These are phyloP conservation scores for Psilopogon haemacephalus DNA, from an alignment of 2,113 vertebrate genomes.

Conservation along the genomic window DNA sequence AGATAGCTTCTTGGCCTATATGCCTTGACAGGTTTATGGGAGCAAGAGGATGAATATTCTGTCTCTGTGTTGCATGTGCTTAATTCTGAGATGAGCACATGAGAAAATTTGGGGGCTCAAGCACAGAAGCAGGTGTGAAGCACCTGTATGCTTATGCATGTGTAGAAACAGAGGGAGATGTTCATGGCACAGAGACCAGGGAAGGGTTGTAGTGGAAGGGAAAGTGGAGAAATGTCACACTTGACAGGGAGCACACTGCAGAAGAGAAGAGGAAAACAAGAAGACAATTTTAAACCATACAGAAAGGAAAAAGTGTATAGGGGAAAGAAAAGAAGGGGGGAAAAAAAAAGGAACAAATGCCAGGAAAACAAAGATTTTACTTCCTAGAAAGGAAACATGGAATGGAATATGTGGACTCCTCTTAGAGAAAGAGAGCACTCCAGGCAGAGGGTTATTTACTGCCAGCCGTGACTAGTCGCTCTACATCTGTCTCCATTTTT, in stretches of 20 bases:
- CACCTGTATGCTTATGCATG: neutral
- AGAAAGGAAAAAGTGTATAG: neutral
- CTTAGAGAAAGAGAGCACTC: slow-evolving; percentile 33
- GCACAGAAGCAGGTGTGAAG: neutral
- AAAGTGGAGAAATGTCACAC: neutral
- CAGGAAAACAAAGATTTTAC: slow-evolving; percentile 19
- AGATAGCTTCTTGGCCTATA: slow-evolving; percentile 56
- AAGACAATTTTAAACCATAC: neutral
- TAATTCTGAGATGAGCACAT: slow-evolving; percentile 50
- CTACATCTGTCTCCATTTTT: slow-evolving; percentile 65
- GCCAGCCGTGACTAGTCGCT: slow-evolving; percentile 46
- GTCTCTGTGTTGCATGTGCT: slow-evolving; percentile 27
- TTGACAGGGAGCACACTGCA: neutral
- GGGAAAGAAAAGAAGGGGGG: neutral
- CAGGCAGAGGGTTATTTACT: slow-evolving; percentile 63
- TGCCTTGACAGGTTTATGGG: slow-evolving; percentile 63
- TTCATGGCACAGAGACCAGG: neutral
- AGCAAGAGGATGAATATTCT: slow-evolving; percentile 53
- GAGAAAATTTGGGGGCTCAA: slow-evolving; percentile 7
- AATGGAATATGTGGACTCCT: slow-evolving; percentile 44
- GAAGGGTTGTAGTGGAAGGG: neutral
- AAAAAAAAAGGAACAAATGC: neutral
- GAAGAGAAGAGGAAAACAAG: neutral
- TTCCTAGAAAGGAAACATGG: slow-evolving; percentile 52
- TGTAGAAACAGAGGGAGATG: neutral